A percentile compares a stretch with the other conserved stretches of the same genome.
phyloP scores from a whole-genome alignment of 2,888 invertebrate genomes.

The Synanthedon vespiformis region DNA sequence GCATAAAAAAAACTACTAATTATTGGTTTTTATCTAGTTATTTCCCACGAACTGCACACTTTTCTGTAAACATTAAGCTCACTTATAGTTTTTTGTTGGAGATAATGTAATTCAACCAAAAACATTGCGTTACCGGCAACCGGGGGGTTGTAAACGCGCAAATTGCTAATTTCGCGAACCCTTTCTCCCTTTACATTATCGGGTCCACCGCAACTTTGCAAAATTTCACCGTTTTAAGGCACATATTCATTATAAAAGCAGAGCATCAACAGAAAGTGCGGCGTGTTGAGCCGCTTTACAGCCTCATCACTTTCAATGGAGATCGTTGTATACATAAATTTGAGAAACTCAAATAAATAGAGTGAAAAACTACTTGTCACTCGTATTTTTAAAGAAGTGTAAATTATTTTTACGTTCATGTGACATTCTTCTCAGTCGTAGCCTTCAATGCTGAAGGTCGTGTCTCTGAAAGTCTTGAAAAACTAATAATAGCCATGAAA shows the following conservation, averaged over 20 bases:
- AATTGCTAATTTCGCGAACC: conserved; percentile 7
- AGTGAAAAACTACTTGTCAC: too few species aligned
- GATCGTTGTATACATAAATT: background rate
- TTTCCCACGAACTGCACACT: too few species aligned
- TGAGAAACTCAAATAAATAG: background rate
- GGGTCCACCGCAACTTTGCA: conserved; percentile 7
- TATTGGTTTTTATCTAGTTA: too few species aligned
- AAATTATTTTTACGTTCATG: too few species aligned
- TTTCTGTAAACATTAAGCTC: too few species aligned
- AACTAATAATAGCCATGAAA: too few species aligned
- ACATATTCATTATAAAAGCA: background rate
- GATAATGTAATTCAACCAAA: background rate
- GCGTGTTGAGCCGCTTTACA: background rate
- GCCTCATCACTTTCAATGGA: background rate
- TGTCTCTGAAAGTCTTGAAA: too few species aligned
- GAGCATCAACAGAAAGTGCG: background rate
- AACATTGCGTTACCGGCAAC: background rate
- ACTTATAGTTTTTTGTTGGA: background rate
- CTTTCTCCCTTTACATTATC: conserved; percentile 6
- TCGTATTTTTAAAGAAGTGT: too few species aligned
- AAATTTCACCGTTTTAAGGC: conserved; percentile 1
- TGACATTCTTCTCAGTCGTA: too few species aligned
- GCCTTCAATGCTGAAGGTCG: too few species aligned
- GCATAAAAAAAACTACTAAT: too few species aligned
- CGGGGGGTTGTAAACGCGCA: conserved; percentile 2